Percentiles rank a stretch among this genome's conserved stretches.
phyloP scores from a whole-genome alignment of 2,797 vertebrate genomes.

The Pteronotus mesoamericanus region DNA sequence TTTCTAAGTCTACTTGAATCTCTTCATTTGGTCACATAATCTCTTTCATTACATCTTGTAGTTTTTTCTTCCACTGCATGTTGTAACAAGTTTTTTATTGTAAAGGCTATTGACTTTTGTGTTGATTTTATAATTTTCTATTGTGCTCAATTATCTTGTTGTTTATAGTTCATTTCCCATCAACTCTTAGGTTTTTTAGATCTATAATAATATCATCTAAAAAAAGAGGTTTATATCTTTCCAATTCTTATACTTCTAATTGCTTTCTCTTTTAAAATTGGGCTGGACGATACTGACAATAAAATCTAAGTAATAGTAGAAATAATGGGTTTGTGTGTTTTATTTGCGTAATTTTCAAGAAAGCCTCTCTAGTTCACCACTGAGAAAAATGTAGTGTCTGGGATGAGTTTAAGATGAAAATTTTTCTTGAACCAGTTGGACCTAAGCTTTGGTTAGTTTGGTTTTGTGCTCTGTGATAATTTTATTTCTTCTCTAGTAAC shows the following conservation, averaged over 20 bases:
- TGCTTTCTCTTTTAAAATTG: slow-evolving; percentile 30
- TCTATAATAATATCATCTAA: neutral
- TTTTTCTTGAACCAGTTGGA: neutral
- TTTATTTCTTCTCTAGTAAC: neutral
- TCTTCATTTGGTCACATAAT: neutral
- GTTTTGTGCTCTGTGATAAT: neutral
- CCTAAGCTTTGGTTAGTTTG: neutral
- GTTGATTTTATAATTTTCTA: slow-evolving; percentile 5
- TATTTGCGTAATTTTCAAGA: neutral
- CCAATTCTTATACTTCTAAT: neutral
- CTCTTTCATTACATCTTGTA: neutral
- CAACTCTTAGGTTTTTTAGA: neutral
- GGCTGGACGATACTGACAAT: neutral
- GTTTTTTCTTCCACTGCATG: neutral
- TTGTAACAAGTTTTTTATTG: neutral
- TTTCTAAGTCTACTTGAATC: neutral
- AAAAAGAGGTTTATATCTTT: neutral
- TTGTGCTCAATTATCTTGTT: neutral
- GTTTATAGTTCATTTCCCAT: neutral
- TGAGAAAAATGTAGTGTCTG: neutral
- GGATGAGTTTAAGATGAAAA: neutral
- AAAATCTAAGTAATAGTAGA: neutral
- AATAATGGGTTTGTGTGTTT: neutral
- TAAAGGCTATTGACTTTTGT: neutral
- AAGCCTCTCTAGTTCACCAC: neutral